Base-by-base conservation (phyloP, 2,888 invertebrate species). In the Drosophila niveifrons region DNA sequence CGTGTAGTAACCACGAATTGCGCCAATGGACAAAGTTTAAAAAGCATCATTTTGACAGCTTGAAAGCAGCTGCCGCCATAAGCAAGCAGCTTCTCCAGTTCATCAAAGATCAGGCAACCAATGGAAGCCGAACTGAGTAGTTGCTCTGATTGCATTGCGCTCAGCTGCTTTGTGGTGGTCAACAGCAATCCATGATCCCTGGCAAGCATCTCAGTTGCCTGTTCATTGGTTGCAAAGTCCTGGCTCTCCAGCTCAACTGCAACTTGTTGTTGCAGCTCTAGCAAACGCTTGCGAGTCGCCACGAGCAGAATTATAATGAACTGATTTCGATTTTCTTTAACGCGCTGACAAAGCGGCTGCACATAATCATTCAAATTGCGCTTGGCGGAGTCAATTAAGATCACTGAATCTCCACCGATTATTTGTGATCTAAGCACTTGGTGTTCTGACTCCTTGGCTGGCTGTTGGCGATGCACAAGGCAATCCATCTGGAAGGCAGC, bases 401-500 rank as follows among this genome's bases (percentile, higher is more conserved):
- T 8, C 1, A 41, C 39, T 41, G 39, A 41, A 13, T 41, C 1
- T 41, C 39, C 39, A 2, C 0, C 9, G 3, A 41, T 8, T 41
- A 41, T 41, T 13, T 41, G 39, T 8, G 39, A 6, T 8, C 8
- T 15, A 1, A 41, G 13, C 15, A 11, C n/a, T n/a, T 39, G 4
- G 36, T 39, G 36, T 2, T 3, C 11, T 13, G n/a, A 4, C 4
- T 41, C 13, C 39, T 15, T 2, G 0, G 15, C 1, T 15, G 39
- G 15, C 39, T 13, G 39, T 13, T 41, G 39, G 39, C 8, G 13
- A 41, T 41, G 39, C 15, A 41, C 15, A 0, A 41, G 23, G 28
- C 17, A 29, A 4, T 58, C 13, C 59, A 68, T 46, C 56, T 72
- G 46, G 7, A 52, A 61, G 13, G 34, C 34, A 48, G 8, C 44